Evolutionary conservation across 2,888 invertebrate species (phyloP), one percentile per base, ranked within the genome.

Genomic region (Nomada goodeniana): DNA sequence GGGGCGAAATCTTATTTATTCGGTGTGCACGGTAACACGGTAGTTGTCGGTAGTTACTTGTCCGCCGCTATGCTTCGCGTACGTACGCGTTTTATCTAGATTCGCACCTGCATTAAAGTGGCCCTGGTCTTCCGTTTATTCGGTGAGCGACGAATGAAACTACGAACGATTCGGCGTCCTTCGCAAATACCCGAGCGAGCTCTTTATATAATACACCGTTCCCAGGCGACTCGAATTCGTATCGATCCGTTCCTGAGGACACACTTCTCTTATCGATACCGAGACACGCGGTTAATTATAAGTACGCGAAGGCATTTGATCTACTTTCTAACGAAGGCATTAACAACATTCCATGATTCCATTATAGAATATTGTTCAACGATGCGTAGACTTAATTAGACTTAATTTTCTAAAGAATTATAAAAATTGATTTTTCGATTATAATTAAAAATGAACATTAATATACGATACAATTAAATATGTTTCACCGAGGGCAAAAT

Each of bases 1-100:
- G 76, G 20, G 57, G 23, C 57, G 13, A 63, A 60, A 74, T 74
- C 67, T 75, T 86, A 82, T 79, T 86, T 83, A 86, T 84, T 68
- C 69, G 60, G 57, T 47, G 42, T 44, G 70, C 63, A 75, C 18
- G n/a, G 9, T 23, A n/a, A 20, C 5, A 7, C 36, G 11, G 7
- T 23, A 67, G 57, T 36, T 36, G 36, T 7, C 7, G 7, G 7
- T 36, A 50, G 60, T 85, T 80, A 59, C 77, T 53, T 47, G 59
- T 18, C 74, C 61, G 63, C 5, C 47, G 26, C 29, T 53, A 81
- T 42, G 42, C 72, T 76, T 82, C 71, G 55, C 67, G 42, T 47
- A 29, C 18, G 65, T 57, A 20, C 26, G 52, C 44, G 53, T 57
- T 63, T 63, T 65, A 50, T 60, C 69, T 26, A 52, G 63, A 26